phyloP scores from a whole-genome alignment of 2,888 invertebrate species.

The Drosophila glabriapex region DNA sequence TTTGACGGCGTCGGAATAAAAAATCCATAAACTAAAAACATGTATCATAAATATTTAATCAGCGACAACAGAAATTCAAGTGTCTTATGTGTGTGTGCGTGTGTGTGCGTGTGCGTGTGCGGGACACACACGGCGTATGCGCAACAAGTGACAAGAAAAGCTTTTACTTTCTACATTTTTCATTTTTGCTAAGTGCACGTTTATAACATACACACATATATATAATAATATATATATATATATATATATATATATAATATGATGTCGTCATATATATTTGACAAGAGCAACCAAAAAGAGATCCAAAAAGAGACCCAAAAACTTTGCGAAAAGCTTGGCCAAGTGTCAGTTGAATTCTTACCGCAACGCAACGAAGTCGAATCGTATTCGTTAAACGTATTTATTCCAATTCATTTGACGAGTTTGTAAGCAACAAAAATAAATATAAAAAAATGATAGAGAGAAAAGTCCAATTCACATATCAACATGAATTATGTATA shows the following conservation, averaged over 20 bases:
- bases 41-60: slow-evolving; percentile 65
- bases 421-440: slow-evolving; percentile 39
- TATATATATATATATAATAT: slow-evolving; percentile 8
- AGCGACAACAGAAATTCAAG: slow-evolving; percentile 11
- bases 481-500: slow-evolving; percentile 21
- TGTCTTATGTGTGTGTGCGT: slow-evolving; percentile 1
- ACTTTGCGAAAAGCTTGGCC: slow-evolving; percentile 64
- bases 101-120: neutral
- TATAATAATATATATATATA: slow-evolving; percentile 12
- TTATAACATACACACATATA: slow-evolving; percentile 26
- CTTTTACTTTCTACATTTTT: slow-evolving; percentile 56
- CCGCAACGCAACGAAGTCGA: slow-evolving; percentile 68
- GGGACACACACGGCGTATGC: slow-evolving; percentile 71
- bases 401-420: slow-evolving; percentile 18
- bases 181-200: slow-evolving; percentile 48
- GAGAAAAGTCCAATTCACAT: slow-evolving; percentile 23
- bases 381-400: slow-evolving; percentile 38
- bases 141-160: slow-evolving; percentile 73
- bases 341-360: slow-evolving; percentile 68
- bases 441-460: neutral
- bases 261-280: slow-evolving; percentile 66
- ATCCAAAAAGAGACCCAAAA: slow-evolving; percentile 42
- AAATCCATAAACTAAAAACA: slow-evolving; percentile 50
- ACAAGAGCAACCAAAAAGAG: slow-evolving; percentile 29
- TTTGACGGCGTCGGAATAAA: slow-evolving; percentile 39